Conservation (phyloP, 2,888 invertebrate genomes). For the Gymnoscelis rufifasciata region DNA sequence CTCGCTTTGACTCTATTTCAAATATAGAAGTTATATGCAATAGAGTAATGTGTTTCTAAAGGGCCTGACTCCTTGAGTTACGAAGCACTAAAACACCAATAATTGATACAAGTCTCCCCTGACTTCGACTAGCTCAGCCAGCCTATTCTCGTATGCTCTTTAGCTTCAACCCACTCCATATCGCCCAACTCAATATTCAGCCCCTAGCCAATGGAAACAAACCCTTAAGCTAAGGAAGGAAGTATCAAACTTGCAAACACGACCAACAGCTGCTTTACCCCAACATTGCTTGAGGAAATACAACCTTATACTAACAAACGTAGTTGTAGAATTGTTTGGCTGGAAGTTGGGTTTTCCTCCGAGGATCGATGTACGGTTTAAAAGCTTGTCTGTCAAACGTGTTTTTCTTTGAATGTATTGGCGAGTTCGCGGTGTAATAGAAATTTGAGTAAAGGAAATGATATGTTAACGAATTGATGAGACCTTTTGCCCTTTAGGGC, state of each 20-base stretch:
- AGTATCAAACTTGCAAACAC: conserved; percentile 11
- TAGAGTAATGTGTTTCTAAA: too few relatives aligned
- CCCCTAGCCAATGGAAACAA: conserved; percentile 21
- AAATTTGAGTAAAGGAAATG: conserved; percentile 2
- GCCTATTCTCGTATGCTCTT: conserved; percentile 46
- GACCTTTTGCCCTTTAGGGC: not conserved
- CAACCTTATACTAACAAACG: conserved; percentile 13
- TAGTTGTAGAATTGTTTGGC: conserved; percentile 9
- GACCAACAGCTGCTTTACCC: conserved; percentile 41
- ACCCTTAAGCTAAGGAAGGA: conserved; percentile 11
- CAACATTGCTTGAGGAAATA: conserved; percentile 29
- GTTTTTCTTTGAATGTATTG: conserved; percentile 23
- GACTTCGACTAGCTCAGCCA: not conserved
- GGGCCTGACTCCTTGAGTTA: too few relatives aligned
- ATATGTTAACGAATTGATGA: conserved; percentile 2
- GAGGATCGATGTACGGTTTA: conserved; percentile 40
- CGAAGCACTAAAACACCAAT: too few relatives aligned
- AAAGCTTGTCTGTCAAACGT: conserved; percentile 33
- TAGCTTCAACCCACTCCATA: conserved; percentile 42
- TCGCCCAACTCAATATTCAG: conserved; percentile 58
- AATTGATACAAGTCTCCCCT: too few relatives aligned
- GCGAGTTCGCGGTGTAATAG: conserved; percentile 7
- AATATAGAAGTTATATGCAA: too few relatives aligned
- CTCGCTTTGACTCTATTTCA: too few relatives aligned
- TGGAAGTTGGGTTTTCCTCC: conserved; percentile 32